Evolutionary conservation across 2,888 invertebrate species (phyloP).

Genomic region (Xanthostigma xanthostigma): DNA sequence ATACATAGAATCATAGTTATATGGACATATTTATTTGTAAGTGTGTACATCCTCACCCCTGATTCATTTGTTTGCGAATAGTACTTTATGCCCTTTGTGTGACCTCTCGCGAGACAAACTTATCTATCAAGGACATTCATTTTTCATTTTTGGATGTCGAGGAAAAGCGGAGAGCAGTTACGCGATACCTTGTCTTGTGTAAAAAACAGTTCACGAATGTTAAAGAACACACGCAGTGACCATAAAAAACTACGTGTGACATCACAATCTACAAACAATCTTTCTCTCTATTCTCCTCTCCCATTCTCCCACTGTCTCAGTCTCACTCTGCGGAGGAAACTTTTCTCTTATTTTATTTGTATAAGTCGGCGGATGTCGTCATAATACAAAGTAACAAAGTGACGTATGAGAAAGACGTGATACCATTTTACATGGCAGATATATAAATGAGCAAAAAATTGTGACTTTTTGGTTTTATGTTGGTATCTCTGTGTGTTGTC

Average conservation of each 20-base stretch:
- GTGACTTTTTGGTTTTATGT: neutral
- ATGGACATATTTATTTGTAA: no score
- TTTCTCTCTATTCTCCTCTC: neutral
- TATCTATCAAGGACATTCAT: slow-evolving; percentile 3
- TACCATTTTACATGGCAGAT: neutral
- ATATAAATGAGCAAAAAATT: neutral
- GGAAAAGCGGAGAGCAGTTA: neutral
- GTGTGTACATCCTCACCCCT: no score
- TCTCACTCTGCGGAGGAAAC: neutral
- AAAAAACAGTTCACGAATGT: neutral
- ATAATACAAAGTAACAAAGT: neutral
- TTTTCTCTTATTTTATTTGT: slow-evolving; percentile 1
- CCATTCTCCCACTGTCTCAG: no score
- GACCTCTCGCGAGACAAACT: slow-evolving; percentile 1
- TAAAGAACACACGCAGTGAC: neutral
- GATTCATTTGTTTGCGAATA: no score
- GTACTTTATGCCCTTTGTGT: no score
- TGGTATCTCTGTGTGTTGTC: no score
- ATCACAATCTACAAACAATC: neutral
- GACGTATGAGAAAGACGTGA: neutral
- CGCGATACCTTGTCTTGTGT: neutral
- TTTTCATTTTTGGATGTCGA: neutral
- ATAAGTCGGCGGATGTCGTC: slow-evolving; percentile 1
- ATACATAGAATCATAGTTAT: no score
- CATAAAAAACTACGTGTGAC: neutral